Evolutionary conservation across 2,888 invertebrate genomes (phyloP).

Genomic region (Strigamia crassipes): DNA sequence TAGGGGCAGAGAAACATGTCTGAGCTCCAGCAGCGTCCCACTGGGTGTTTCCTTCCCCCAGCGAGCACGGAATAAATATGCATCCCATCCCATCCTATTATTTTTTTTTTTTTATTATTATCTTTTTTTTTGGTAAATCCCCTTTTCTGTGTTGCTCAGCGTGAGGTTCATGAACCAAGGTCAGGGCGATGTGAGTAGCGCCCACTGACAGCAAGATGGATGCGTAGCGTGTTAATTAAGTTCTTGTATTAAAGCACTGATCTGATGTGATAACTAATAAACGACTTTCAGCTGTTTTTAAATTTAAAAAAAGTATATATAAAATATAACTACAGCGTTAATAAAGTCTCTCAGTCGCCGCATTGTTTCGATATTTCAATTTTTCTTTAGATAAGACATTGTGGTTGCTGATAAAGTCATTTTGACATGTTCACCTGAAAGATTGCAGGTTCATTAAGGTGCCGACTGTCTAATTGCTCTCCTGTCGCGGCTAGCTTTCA

Average conservation of each 20-base stretch:
- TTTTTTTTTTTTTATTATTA: neutral
- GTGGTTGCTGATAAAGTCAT: neutral
- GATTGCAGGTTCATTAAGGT: slow-evolving; percentile 7
- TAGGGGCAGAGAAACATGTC: neutral
- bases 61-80: slow-evolving; percentile 19
- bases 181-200: slow-evolving; percentile 36
- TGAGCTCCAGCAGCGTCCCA: neutral
- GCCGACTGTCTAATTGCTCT: slow-evolving; percentile 17
- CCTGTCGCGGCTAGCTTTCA: slow-evolving; percentile 9
- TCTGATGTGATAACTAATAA: neutral
- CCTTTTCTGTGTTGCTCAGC: slow-evolving; percentile 22
- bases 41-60: slow-evolving; percentile 26
- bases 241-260: slow-evolving; percentile 36
- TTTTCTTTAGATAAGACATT: slow-evolving; percentile 4
- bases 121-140: neutral
- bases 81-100: slow-evolving; percentile 22
- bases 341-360: too few species aligned
- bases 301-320: neutral
- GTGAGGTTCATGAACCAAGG: slow-evolving; percentile 37
- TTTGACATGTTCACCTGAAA: neutral
- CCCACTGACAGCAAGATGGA: slow-evolving; percentile 46
- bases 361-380: neutral
- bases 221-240: slow-evolving; percentile 45
- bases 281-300: neutral
- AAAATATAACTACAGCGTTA: too few species aligned